Conservation (phyloP, 2,888 invertebrate genomes). For the Chymomyza fuscimana region DNA sequence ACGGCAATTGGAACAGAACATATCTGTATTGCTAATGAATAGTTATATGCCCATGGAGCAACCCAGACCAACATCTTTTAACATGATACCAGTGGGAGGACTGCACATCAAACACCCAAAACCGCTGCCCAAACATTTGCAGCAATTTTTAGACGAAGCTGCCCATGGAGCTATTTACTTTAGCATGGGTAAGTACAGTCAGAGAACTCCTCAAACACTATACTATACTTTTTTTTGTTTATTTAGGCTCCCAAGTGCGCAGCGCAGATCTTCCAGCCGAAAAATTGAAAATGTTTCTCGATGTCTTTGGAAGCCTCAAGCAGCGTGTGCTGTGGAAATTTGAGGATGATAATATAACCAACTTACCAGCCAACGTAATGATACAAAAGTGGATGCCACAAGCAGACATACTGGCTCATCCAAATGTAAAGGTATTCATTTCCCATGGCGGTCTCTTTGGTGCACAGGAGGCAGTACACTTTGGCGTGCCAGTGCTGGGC, state of each 20-base stretch:
- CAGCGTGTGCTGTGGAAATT: slow-evolving; percentile 80
- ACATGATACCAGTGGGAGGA: slow-evolving; percentile 81
- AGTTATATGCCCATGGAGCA: slow-evolving; percentile 79
- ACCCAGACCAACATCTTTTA: slow-evolving; percentile 78
- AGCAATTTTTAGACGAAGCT: slow-evolving; percentile 77
- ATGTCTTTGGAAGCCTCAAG: slow-evolving; percentile 76
- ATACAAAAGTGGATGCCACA: slow-evolving; percentile 81
- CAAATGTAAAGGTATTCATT: slow-evolving; percentile 78
- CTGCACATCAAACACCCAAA: slow-evolving; percentile 79
- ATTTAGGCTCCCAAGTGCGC: slow-evolving; percentile 77
- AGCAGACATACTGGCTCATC: slow-evolving; percentile 79
- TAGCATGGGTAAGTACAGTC: slow-evolving; percentile 71
- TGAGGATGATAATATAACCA: slow-evolving; percentile 74
- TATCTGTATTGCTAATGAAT: slow-evolving; percentile 80
- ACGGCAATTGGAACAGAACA: slow-evolving; percentile 78
- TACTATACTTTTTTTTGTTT: slow-evolving; percentile 12
- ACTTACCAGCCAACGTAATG: slow-evolving; percentile 78
- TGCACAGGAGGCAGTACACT: slow-evolving; percentile 75
- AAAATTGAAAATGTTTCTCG: slow-evolving; percentile 74
- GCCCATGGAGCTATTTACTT: slow-evolving; percentile 79
- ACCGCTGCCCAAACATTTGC: slow-evolving; percentile 62
- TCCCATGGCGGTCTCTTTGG: slow-evolving; percentile 77
- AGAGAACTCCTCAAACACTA: too few species aligned
- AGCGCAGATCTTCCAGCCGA: slow-evolving; percentile 77
- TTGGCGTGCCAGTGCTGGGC: slow-evolving; percentile 78